A percentile compares a stretch with the other conserved stretches of the same genome.
These are phyloP conservation scores for Nyctereutes procyonoides DNA, from an alignment of 2,113 vertebrate species.

Conservation along the genomic window DNA sequence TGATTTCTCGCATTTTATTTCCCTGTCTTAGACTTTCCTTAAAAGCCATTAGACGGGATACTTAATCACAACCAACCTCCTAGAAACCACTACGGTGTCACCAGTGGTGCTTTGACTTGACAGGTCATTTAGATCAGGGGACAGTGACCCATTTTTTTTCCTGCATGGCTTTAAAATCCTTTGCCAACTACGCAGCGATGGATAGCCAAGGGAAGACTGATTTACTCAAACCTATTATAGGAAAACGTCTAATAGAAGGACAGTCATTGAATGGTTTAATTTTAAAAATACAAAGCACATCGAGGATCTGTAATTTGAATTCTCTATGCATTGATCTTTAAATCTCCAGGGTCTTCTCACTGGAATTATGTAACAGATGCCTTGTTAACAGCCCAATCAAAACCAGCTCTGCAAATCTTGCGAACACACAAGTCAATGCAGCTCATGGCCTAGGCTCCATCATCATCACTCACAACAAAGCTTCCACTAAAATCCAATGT, in stretches of 20 bases:
- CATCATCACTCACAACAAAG: slow-evolving; percentile 23
- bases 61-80: not conserved
- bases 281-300: not conserved
- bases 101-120: not conserved
- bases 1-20: not conserved
- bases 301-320: not conserved
- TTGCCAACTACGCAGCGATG: not conserved
- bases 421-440: slow-evolving; percentile 32
- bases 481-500: not conserved
- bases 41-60: not conserved
- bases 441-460: not conserved
- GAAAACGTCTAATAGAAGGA: not conserved
- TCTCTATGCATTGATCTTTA: slow-evolving; percentile 12
- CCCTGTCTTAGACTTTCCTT: not conserved
- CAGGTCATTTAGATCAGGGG: not conserved
- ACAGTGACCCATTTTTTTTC: not conserved
- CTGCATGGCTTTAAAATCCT: not conserved
- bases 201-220: not conserved
- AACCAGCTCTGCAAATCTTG: slow-evolving; percentile 34
- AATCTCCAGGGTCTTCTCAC: slow-evolving; percentile 6
- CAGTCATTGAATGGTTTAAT: not conserved
- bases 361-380: slow-evolving; percentile 40
- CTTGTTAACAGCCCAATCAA: not conserved
- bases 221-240: not conserved
- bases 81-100: rapidly evolving